Evolutionary conservation across 2,797 vertebrate genomes (phyloP).

Genomic region (Macrochelys suwanniensis): DNA sequence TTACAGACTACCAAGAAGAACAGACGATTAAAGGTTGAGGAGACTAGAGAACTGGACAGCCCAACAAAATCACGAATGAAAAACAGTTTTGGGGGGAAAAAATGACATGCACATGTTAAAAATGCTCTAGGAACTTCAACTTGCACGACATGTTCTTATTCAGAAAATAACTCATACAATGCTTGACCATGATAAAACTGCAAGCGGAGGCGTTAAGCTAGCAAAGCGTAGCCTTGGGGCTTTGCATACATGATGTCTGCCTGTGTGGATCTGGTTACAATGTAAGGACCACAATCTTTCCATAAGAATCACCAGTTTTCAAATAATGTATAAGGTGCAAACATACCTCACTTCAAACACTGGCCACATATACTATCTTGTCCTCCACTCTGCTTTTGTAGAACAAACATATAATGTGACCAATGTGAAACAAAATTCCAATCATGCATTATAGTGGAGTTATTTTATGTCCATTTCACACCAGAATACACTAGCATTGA

Average conservation of each 20-base stretch:
- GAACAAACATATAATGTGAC: background rate
- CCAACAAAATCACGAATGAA: background rate
- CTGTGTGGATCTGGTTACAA: background rate
- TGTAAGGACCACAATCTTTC: background rate
- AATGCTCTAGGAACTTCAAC: background rate
- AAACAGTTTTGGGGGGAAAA: background rate
- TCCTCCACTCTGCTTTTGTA: background rate
- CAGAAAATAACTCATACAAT: background rate
- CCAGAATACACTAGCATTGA: slow-evolving; percentile 17
- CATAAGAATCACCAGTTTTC: background rate
- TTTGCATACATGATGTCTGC: background rate
- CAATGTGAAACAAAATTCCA: background rate
- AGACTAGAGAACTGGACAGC: background rate
- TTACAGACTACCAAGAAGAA: slow-evolving; percentile 24
- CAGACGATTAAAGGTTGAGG: background rate
- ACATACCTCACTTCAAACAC: background rate
- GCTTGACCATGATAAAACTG: background rate
- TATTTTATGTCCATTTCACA: slow-evolving; percentile 31
- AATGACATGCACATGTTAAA: background rate
- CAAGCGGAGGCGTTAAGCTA: background rate
- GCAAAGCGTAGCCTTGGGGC: background rate
- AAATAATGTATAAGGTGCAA: background rate
- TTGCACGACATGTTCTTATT: background rate
- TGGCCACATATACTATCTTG: background rate
- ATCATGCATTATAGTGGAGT: background rate